These are phyloP conservation scores for Pipistrellus kuhlii DNA, from an alignment of 2,797 vertebrate genomes.

Conservation along the genomic window DNA sequence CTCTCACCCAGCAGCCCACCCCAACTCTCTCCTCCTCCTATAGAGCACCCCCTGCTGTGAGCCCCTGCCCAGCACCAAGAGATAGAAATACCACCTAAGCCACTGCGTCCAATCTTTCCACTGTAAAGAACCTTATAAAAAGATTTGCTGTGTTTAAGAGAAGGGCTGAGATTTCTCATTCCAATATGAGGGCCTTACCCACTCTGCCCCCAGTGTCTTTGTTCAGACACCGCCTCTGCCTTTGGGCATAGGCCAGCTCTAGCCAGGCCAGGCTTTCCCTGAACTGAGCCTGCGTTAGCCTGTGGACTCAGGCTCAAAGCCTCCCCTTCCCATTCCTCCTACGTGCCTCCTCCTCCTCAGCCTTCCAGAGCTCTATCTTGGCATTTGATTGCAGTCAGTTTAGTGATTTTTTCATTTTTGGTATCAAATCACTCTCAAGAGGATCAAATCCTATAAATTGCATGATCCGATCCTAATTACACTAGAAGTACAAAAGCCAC, in stretches of 20 bases:
- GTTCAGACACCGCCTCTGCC: not conserved
- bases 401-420: not conserved
- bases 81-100: not conserved
- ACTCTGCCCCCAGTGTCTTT: not conserved
- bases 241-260: not conserved
- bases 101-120: not conserved
- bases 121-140: not conserved
- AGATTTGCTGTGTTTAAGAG: not conserved
- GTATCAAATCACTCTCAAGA: not conserved
- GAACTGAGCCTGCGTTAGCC: not conserved
- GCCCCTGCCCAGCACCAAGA: not conserved
- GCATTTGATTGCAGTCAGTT: not conserved
- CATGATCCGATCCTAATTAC: not conserved
- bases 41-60: rapidly evolving
- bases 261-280: not conserved
- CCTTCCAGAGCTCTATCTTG: not conserved
- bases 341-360: not conserved
- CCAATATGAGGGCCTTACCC: not conserved
- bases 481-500: rapidly evolving
- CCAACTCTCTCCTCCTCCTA: not conserved
- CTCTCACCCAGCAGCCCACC: not conserved
- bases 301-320: not conserved
- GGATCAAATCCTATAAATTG: not conserved
- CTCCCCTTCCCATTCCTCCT: not conserved
- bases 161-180: not conserved